phyloP scores from a whole-genome alignment of 2,113 vertebrate species.

The Cairina moschata region DNA sequence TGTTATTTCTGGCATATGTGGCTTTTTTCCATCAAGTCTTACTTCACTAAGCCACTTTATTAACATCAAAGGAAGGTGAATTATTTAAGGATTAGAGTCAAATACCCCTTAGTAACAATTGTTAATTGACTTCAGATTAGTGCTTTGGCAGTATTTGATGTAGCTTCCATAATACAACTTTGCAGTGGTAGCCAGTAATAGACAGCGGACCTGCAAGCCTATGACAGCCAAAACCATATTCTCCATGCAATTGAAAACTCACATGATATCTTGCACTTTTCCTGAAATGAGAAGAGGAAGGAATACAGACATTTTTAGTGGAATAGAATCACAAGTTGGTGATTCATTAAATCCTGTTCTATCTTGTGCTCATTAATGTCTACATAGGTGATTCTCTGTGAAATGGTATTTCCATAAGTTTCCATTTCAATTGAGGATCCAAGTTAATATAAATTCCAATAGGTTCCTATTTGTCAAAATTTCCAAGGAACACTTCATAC shows the following conservation, averaged over 20 bases:
- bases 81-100: constrained; percentile 63
- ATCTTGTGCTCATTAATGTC: background rate
- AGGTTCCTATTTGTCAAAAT: background rate
- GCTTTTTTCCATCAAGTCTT: constrained; percentile 42
- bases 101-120: constrained; percentile 38
- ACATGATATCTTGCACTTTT: background rate
- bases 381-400: background rate
- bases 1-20: constrained; percentile 61
- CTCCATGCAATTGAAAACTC: background rate
- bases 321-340: constrained; percentile 14
- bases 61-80: constrained; percentile 74
- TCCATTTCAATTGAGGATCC: background rate
- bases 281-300: background rate
- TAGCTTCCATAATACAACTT: constrained; percentile 26
- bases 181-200: background rate
- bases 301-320: background rate
- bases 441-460: background rate
- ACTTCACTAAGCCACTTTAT: constrained; percentile 58
- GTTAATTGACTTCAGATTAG: constrained; percentile 57
- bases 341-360: constrained; percentile 29
- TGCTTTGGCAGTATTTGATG: constrained; percentile 50
- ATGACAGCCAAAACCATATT: background rate
- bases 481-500: background rate
- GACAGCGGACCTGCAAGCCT: background rate
- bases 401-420: background rate